These are phyloP conservation scores for Phymanthus crucifer DNA, from an alignment of 92 coral and sea anemone species.

Conservation along the genomic window DNA sequence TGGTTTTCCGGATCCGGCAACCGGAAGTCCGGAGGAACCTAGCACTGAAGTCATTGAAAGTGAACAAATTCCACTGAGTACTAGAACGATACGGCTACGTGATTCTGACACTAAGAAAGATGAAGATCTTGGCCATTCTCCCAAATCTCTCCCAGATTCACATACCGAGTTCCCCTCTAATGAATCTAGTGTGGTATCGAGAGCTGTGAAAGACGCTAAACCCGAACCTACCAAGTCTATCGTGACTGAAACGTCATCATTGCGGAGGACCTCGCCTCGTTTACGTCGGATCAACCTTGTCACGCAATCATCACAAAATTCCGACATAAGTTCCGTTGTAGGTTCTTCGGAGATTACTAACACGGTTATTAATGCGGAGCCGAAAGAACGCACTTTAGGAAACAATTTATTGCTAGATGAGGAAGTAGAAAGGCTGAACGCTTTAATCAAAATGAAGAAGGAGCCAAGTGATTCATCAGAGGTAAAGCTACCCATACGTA, in stretches of 20 bases:
- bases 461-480: constrained; percentile 45
- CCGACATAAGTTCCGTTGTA: constrained; percentile 7
- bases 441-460: constrained; percentile 56
- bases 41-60: constrained; percentile 14
- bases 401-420: not conserved
- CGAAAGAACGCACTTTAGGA: not conserved
- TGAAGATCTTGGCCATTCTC: not conserved
- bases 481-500: not conserved
- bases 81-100: constrained; percentile 8
- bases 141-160: not conserved
- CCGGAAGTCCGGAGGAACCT: constrained; percentile 37
- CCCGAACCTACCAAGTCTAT: not conserved
- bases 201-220: not conserved
- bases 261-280: constrained; percentile 18
- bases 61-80: not conserved
- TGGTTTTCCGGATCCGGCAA: constrained; percentile 13
- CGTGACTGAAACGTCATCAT: constrained; percentile 5
- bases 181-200: not conserved
- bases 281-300: constrained; percentile 13
- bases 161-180: not conserved
- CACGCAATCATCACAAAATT: constrained; percentile 31
- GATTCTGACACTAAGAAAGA: constrained; percentile 3
- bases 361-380: not conserved
- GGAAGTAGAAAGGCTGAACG: constrained; percentile 42
- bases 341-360: constrained; percentile 24